Percentiles rank a stretch among this genome's conserved stretches.
phyloP scores from a whole-genome alignment of 92 coral and sea anemone species.

The Actinernus sp. region DNA sequence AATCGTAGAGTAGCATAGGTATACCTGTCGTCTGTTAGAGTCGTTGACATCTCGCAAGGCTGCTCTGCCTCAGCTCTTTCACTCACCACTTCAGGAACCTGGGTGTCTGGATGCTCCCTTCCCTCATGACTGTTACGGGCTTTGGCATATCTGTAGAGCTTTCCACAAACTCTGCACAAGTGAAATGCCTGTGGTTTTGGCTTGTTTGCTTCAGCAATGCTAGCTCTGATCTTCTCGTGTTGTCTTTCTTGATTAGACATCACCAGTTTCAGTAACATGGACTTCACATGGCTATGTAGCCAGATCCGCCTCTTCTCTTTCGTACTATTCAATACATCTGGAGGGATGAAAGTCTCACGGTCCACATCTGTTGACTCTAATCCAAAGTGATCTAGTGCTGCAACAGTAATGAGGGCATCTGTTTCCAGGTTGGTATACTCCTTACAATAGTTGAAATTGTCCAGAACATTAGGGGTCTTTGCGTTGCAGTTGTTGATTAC shows the following conservation, averaged over 20 bases:
- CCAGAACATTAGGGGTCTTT: conserved; percentile 47
- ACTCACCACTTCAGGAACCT: background rate
- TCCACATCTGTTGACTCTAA: conserved; percentile 18
- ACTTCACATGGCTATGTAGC: conserved; percentile 53
- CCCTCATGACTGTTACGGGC: conserved; percentile 40
- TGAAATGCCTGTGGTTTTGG: conserved; percentile 3
- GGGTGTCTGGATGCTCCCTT: conserved; percentile 20
- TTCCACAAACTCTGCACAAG: conserved; percentile 50
- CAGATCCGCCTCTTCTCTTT: conserved; percentile 35
- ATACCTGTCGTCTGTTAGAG: conserved; percentile 35
- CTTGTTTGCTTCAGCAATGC: conserved; percentile 9
- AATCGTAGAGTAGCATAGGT: conserved; percentile 58
- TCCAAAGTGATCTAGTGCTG: conserved; percentile 48
- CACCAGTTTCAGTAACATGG: conserved; percentile 41
- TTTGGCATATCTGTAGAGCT: conserved; percentile 53
- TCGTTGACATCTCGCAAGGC: background rate
- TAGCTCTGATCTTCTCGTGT: conserved; percentile 7
- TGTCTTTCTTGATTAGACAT: conserved; percentile 33
- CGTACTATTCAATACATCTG: conserved; percentile 3
- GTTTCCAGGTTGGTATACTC: conserved; percentile 58
- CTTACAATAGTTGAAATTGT: conserved; percentile 55
- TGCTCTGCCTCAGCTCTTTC: background rate
- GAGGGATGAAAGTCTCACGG: conserved; percentile 18
- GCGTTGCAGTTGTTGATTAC: conserved; percentile 55
- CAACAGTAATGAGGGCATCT: conserved; percentile 64